Conservation (phyloP, 2,888 invertebrate genomes). For the Busseola fusca region DNA sequence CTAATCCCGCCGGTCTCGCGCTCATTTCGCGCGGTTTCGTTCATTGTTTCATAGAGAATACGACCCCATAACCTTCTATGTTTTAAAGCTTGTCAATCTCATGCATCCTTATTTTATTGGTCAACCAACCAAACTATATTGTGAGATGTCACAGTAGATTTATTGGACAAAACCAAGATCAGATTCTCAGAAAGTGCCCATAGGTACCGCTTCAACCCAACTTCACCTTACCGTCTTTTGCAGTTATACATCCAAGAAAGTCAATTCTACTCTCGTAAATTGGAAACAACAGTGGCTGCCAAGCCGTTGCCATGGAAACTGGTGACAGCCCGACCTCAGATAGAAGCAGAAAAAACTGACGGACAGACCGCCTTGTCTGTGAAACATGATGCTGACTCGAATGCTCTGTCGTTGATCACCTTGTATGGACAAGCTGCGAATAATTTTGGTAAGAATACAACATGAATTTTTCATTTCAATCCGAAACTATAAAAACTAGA, state of each 20-base stretch:
- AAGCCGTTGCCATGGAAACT: slow-evolving; percentile 93
- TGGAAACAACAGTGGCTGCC: slow-evolving; percentile 73
- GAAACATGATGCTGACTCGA: slow-evolving; percentile 78
- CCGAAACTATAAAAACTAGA: neutral
- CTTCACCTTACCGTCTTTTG: neutral
- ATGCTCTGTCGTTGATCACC: slow-evolving; percentile 92
- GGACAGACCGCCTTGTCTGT: slow-evolving; percentile 75
- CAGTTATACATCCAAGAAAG: slow-evolving; percentile 92
- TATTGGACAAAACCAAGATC: neutral
- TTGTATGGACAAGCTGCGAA: slow-evolving; percentile 91
- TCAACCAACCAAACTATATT: neutral
- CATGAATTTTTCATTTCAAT: neutral
- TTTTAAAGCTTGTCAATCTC: no score
- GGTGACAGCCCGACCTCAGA: slow-evolving; percentile 88
- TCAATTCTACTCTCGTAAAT: slow-evolving; percentile 71
- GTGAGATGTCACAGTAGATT: neutral
- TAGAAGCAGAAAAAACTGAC: slow-evolving; percentile 63
- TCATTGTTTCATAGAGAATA: no score
- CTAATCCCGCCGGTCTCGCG: no score
- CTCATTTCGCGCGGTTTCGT: no score
- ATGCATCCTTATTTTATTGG: no score
- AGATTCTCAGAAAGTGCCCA: neutral
- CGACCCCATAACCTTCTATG: no score
- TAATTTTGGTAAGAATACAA: slow-evolving; percentile 27
- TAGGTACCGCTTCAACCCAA: neutral